phyloP scores from a whole-genome alignment of 2,888 invertebrate genomes.

The Hirtodrosophila histrioides region DNA sequence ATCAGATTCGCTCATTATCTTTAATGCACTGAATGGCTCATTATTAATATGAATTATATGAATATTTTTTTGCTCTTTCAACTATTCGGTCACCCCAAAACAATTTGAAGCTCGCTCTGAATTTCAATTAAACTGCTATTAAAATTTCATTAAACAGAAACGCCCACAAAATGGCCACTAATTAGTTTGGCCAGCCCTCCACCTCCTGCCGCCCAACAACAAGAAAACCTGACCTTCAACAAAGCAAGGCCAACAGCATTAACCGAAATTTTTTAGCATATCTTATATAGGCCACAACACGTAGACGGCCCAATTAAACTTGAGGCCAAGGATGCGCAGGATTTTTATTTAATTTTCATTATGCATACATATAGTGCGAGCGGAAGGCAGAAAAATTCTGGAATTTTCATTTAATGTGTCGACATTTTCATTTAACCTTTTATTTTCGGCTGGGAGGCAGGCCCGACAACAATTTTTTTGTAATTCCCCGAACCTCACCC shows the following conservation, averaged over 20 bases:
- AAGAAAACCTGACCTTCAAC: constrained; percentile 61
- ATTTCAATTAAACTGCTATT: constrained; percentile 71
- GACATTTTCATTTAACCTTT: constrained; percentile 71
- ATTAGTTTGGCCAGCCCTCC: constrained; percentile 62
- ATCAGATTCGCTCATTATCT: too few species aligned
- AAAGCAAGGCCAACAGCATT: constrained; percentile 33
- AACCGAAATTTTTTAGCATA: constrained; percentile 37
- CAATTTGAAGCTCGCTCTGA: constrained; percentile 14
- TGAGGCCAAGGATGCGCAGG: constrained; percentile 38
- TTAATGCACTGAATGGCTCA: background rate
- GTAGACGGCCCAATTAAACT: constrained; percentile 71
- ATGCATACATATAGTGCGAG: background rate
- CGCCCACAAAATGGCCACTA: constrained; percentile 71
- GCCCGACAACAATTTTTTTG: constrained; percentile 30
- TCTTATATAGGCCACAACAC: constrained; percentile 48
- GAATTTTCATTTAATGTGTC: constrained; percentile 64
- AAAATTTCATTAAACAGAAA: constrained; percentile 70
- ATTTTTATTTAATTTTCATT: constrained; percentile 17
- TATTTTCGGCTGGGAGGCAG: constrained; percentile 5
- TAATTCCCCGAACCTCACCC: constrained; percentile 9
- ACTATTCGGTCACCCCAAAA: background rate
- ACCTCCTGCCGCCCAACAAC: constrained; percentile 8
- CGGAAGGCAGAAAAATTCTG: constrained; percentile 15
- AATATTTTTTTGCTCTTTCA: background rate
- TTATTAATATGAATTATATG: constrained; percentile 1